A percentile compares a stretch with the other conserved stretches of the same genome.
phyloP scores from a whole-genome alignment of 92 coral and sea anemone species.

The Ricordea florida region DNA sequence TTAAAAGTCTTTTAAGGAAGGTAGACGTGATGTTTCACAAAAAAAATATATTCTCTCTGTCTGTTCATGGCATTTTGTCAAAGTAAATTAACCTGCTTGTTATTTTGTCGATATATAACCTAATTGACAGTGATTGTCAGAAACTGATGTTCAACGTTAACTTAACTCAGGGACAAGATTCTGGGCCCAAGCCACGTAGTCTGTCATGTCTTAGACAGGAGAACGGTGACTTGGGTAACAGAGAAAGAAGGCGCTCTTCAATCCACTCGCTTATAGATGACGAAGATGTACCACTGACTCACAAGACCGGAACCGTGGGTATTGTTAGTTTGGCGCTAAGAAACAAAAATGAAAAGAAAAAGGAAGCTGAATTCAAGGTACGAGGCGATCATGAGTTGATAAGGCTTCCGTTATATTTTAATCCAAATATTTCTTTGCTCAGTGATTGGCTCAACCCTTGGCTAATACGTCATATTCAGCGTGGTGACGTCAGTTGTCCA shows the following conservation, averaged over 20 bases:
- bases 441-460: not conserved
- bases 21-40: no score
- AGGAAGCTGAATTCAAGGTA: conserved; percentile 87
- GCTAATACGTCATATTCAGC: no score
- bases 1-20: no score
- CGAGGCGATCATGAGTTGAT: not conserved
- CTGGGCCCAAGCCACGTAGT: not conserved
- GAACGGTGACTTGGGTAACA: conserved; percentile 33
- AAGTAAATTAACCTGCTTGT: no score
- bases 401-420: not conserved
- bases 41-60: no score
- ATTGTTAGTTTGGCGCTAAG: conserved; percentile 86
- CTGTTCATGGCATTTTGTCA: no score
- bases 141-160: no score
- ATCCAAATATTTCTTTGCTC: not conserved
- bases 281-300: conserved; percentile 81
- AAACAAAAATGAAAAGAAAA: conserved; percentile 81
- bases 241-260: conserved; percentile 75
- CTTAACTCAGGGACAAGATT: not conserved
- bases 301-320: conserved; percentile 89
- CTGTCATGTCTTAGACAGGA: not conserved
- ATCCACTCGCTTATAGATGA: conserved; percentile 55
- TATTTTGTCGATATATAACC: no score
- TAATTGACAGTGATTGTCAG: no score
- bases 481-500: no score